Base-by-base conservation (phyloP, 2,888 invertebrate genomes). In the Venustoraphidia nigricollis region DNA sequence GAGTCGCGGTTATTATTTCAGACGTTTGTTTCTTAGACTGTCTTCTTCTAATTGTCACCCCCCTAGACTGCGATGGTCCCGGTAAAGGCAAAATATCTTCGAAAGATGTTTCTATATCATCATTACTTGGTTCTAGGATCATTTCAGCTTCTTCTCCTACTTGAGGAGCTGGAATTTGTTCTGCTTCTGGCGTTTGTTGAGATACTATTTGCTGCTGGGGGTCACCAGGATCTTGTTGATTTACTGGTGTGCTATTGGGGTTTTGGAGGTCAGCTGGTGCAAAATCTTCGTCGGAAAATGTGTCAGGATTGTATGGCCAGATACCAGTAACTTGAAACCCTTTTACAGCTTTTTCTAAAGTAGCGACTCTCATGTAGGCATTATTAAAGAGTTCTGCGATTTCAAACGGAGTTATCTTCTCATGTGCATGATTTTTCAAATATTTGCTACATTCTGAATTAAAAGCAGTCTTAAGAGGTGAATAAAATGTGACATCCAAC, bases 381-480 rank as follows among this genome's bases (percentile, higher is more conserved):
- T 50, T 47, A 36, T 44, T 46, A n/a, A 50, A 47, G 13, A 48
- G 39, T 27, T 48, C 48, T 45, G 45, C 47, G 35, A 48, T 27
- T 48, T 50, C 41, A 34, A 45, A 45, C 4, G 37, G 48, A 14
- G 48, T 50, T 34, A 50, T 48, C 43, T 45, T 50, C 36, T 47
- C 13, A 39, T 41, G 36, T 11, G 48, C 45, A 14, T 50, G 37
- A 11, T 36, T 45, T 11, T 17, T 50, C 48, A 50, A 34, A 17
- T 17, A 17, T 17, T 17, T 17, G 4, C 17, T 17, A 45, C 38
- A 38, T 38, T 38, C 38, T 38, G 38, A 3, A 3, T 11, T 38
- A 2, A 38, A 38, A 41, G 44, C 44, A 4, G 44, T 13, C 37
- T 44, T 44, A 3, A 44, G n/a, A 3, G 44, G 44, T 34, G 34